Percentiles rank a stretch among this genome's conserved stretches.
Evolutionary conservation across 2,797 vertebrate species (phyloP).

Genomic region (Miichthys miiuy): DNA sequence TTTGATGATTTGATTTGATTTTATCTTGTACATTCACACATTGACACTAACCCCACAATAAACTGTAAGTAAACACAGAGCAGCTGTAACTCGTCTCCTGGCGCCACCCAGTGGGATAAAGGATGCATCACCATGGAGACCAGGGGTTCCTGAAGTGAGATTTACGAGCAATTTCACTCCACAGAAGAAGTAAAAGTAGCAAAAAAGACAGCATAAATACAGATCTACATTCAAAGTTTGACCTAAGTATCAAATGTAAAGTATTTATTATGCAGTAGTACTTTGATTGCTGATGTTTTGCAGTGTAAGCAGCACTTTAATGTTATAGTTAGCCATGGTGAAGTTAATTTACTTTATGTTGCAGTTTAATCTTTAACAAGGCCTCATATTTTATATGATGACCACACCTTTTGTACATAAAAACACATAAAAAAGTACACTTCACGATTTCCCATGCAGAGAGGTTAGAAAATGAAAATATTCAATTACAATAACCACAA

Average conservation of each 20-base stretch:
- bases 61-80: background rate
- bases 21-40: background rate
- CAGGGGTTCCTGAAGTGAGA: background rate
- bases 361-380: conserved; percentile 7
- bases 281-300: background rate
- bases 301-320: background rate
- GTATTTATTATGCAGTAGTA: background rate
- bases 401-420: background rate
- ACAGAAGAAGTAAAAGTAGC: background rate
- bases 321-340: background rate
- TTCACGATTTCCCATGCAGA: background rate
- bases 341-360: background rate
- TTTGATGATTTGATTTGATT: background rate
- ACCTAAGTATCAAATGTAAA: background rate
- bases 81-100: conserved; percentile 28
- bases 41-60: background rate
- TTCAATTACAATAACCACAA: background rate
- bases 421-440: background rate
- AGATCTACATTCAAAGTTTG: background rate
- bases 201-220: background rate
- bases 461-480: background rate
- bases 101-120: conserved; percentile 54
- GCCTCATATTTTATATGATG: background rate
- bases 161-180: background rate
- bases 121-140: background rate